Evolutionary conservation across 2,797 vertebrate species (phyloP).

Genomic region (Chaenodraco wilsoni): DNA sequence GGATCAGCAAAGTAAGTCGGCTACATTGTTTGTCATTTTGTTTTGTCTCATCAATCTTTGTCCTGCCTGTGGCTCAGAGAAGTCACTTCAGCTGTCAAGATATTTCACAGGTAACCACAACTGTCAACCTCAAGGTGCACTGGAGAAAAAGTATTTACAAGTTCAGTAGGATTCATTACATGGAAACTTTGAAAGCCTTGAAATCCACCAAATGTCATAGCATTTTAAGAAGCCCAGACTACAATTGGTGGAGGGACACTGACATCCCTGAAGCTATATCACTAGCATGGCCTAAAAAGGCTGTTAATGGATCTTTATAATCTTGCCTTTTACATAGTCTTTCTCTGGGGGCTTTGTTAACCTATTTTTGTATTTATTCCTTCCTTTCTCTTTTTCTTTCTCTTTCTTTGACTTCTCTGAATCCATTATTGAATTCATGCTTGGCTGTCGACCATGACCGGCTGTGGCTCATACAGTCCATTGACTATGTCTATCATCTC

Average conservation of each 20-base stretch:
- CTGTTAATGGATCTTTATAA: background rate
- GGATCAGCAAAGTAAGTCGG: no score
- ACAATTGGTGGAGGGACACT: no score
- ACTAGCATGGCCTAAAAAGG: background rate
- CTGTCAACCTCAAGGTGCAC: background rate
- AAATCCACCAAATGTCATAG: background rate
- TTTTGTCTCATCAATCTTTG: no score
- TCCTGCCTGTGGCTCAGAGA: no score
- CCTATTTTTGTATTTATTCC: slow-evolving; percentile 2
- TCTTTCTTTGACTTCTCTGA: slow-evolving; percentile 42
- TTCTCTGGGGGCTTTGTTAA: slow-evolving; percentile 7
- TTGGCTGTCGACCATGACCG: slow-evolving; percentile 54
- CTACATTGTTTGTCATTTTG: no score
- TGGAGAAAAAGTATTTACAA: background rate
- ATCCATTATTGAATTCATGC: slow-evolving; percentile 65
- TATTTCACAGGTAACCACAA: background rate
- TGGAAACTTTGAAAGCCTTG: background rate
- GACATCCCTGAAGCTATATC: background rate
- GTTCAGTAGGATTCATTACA: no score
- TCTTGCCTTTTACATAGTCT: background rate
- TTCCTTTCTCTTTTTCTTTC: background rate
- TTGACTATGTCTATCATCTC: slow-evolving; percentile 69
- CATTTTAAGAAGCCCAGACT: no score
- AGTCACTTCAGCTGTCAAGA: no score
- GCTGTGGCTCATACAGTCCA: slow-evolving; percentile 59